A percentile compares a stretch with the other conserved stretches of the same genome.
These are phyloP conservation scores for Seira sanloemensis DNA, from an alignment of 2,888 invertebrate species.

Conservation along the genomic window DNA sequence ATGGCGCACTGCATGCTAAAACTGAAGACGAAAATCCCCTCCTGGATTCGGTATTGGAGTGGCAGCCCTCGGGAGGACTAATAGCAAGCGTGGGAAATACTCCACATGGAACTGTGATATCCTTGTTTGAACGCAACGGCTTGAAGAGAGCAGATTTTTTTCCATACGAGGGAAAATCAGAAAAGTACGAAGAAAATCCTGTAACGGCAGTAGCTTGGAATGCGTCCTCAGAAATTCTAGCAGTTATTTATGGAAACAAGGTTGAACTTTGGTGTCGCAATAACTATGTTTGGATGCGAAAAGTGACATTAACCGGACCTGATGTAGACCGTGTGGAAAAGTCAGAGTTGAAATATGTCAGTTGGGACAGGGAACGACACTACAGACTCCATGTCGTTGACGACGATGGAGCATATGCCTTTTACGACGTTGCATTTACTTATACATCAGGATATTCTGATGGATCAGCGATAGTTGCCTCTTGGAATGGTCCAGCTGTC, in stretches of 20 bases:
- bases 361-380: conserved; percentile 33
- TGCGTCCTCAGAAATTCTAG: conserved; percentile 66
- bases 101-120: conserved; percentile 53
- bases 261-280: conserved; percentile 71
- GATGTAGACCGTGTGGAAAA: neutral
- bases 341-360: neutral
- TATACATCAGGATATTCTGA: conserved; percentile 64
- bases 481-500: conserved; percentile 66
- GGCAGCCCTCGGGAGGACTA: conserved; percentile 71
- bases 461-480: conserved; percentile 68
- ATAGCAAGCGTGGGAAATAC: conserved; percentile 62
- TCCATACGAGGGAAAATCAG: conserved; percentile 52
- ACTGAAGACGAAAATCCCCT: conserved; percentile 64
- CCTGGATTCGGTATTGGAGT: conserved; percentile 47
- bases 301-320: conserved; percentile 50
- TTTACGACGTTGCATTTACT: conserved; percentile 62
- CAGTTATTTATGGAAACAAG: conserved; percentile 42
- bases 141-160: conserved; percentile 69
- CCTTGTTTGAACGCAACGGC: conserved; percentile 71
- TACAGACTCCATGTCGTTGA: conserved; percentile 63
- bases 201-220: conserved; percentile 66
- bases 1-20: conserved; percentile 60
- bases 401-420: conserved; percentile 40
- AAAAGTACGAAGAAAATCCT: conserved; percentile 24
- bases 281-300: conserved; percentile 73